A percentile compares a stretch with the other conserved stretches of the same genome.
phyloP scores from a whole-genome alignment of 1,140 invertebrate genomes.

The Stegodyphus dumicola region DNA sequence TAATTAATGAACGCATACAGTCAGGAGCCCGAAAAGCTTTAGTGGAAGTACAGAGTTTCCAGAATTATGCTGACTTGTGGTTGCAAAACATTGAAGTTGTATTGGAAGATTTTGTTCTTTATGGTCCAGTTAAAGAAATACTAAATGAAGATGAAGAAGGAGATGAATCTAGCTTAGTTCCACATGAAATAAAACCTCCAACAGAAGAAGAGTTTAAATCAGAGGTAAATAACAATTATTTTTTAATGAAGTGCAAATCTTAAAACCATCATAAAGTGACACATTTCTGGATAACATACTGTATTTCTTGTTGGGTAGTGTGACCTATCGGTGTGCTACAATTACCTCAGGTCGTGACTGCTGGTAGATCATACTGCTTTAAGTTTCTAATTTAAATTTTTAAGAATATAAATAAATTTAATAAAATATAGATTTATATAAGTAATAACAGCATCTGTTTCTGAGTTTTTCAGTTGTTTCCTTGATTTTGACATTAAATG shows the following conservation, averaged over 20 bases:
- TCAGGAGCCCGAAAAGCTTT: background rate
- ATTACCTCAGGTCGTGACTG: background rate
- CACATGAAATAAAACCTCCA: conserved; percentile 14
- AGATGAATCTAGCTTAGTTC: background rate
- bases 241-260: background rate
- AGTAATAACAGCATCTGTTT: too few relatives aligned
- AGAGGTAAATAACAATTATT: conserved; percentile 11
- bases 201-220: conserved; percentile 55
- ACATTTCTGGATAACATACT: background rate
- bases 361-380: background rate
- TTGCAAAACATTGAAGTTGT: conserved; percentile 18
- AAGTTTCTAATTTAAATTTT: background rate
- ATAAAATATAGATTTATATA: too few relatives aligned
- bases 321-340: background rate
- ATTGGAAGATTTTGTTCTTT: conserved; percentile 42
- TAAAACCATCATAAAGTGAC: background rate
- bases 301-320: background rate
- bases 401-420: background rate
- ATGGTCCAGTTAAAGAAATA: conserved; percentile 34
- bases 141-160: conserved; percentile 11
- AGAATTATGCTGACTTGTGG: conserved; percentile 47
- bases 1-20: background rate
- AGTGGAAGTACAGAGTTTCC: background rate
- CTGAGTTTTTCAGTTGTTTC: too few relatives aligned
- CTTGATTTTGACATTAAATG: too few relatives aligned